phyloP scores from a whole-genome alignment of 2,888 invertebrate species.

The Cerceris ruficornis region DNA sequence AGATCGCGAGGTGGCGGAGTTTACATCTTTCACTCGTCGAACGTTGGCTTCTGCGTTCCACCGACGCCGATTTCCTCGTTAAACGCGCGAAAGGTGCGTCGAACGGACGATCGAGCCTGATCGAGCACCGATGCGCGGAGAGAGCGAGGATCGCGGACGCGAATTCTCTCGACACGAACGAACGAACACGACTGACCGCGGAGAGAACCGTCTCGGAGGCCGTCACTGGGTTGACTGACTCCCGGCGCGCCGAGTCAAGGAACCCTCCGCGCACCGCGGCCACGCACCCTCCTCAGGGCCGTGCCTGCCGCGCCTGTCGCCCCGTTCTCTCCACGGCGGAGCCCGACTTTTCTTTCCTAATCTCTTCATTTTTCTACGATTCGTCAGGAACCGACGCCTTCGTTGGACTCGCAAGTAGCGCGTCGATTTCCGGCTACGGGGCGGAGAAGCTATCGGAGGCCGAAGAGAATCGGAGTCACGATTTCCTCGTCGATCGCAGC shows the following conservation, averaged over 20 bases:
- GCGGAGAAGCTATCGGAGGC: too few relatives aligned
- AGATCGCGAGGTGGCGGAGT: not conserved
- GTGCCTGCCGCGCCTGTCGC: slow-evolving; percentile 22
- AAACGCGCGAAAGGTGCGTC: too few relatives aligned
- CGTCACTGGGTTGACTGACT: slow-evolving; percentile 81
- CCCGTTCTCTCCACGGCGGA: not conserved
- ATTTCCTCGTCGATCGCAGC: too few relatives aligned
- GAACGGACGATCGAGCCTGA: slow-evolving; percentile 3
- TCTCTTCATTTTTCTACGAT: too few relatives aligned
- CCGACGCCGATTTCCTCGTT: too few relatives aligned
- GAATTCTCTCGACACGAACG: not conserved
- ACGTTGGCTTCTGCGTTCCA: not conserved
- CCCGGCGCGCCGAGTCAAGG: slow-evolving; percentile 74
- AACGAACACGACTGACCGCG: not conserved
- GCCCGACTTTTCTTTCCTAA: not conserved
- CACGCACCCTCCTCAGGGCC: slow-evolving; percentile 74
- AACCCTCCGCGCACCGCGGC: slow-evolving; percentile 75
- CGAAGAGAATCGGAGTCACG: too few relatives aligned
- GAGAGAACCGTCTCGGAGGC: slow-evolving; percentile 49
- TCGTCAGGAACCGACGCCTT: too few relatives aligned
- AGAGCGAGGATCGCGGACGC: not conserved
- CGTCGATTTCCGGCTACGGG: too few relatives aligned
- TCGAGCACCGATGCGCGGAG: not conserved
- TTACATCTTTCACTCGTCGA: slow-evolving; percentile 14
- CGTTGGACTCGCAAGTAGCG: too few relatives aligned